Evolutionary conservation across 2,113 vertebrate genomes (phyloP).

Genomic region (Delphinus delphis): DNA sequence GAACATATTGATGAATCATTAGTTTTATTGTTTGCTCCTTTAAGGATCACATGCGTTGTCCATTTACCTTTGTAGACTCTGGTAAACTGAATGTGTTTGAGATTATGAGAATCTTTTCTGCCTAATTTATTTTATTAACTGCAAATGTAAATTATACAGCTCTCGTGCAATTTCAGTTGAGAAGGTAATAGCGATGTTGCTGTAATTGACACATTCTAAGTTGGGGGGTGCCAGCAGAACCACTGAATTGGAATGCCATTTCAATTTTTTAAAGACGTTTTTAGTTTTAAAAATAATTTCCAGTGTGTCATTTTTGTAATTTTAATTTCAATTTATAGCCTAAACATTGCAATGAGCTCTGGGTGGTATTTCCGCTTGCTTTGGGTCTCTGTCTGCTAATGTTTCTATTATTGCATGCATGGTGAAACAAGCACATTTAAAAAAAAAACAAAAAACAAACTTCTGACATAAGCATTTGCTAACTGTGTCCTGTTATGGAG

Average conservation of each 20-base stretch:
- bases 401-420: conserved; percentile 33
- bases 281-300: conserved; percentile 71
- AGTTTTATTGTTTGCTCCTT: conserved; percentile 75
- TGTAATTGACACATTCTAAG: conserved; percentile 15
- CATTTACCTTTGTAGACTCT: conserved; percentile 78
- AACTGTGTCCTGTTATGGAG: not conserved
- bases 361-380: conserved; percentile 10
- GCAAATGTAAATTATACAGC: conserved; percentile 70
- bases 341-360: conserved; percentile 47
- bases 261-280: conserved; percentile 37
- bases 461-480: conserved; percentile 53
- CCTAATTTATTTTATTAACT: conserved; percentile 82
- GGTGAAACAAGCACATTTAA: conserved; percentile 11
- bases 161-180: conserved; percentile 50
- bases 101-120: conserved; percentile 80
- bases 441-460: not conserved
- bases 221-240: not conserved
- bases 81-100: conserved; percentile 67
- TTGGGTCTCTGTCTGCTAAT: conserved; percentile 61
- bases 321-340: conserved; percentile 65
- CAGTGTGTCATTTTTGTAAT: conserved; percentile 66
- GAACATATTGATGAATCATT: conserved; percentile 77
- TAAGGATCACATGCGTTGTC: conserved; percentile 56
- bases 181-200: not conserved
- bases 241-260: conserved; percentile 23